A percentile compares a stretch with the other conserved stretches of the same genome.
phyloP scores from a whole-genome alignment of 2,797 vertebrate genomes.

The Melanotaenia trifasciata region DNA sequence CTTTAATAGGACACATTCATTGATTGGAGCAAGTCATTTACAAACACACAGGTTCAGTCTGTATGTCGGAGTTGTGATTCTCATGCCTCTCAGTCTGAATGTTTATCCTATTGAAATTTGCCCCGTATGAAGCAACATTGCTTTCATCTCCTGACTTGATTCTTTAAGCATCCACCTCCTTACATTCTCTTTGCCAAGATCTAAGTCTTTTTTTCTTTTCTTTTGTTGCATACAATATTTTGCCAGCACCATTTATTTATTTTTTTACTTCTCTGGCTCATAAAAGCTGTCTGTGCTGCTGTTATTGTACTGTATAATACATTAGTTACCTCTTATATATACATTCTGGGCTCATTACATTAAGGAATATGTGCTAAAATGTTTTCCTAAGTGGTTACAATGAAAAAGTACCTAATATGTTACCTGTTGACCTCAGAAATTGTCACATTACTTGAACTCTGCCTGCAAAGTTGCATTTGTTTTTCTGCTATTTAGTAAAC shows the following conservation, averaged over 20 bases:
- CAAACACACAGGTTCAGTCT: constrained; percentile 11
- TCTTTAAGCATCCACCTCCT: constrained; percentile 55
- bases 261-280: constrained; percentile 59
- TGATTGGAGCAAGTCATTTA: constrained; percentile 30
- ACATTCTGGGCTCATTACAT: constrained; percentile 55
- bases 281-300: constrained; percentile 77
- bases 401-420: constrained; percentile 28
- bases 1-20: constrained; percentile 64
- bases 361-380: constrained; percentile 48
- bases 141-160: constrained; percentile 43
- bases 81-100: constrained; percentile 27
- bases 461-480: constrained; percentile 38
- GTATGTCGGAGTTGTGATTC: constrained; percentile 12
- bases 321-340: constrained; percentile 79
- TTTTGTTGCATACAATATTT: constrained; percentile 51
- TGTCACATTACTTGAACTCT: constrained; percentile 70
- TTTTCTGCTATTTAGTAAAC: constrained; percentile 31
- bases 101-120: constrained; percentile 63
- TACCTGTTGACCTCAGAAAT: constrained; percentile 50
- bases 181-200: constrained; percentile 62
- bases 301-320: constrained; percentile 80
- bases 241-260: constrained; percentile 55
- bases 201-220: background rate
- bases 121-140: constrained; percentile 52
- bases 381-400: constrained; percentile 41